A percentile compares a stretch with the other conserved stretches of the same genome.
These are phyloP conservation scores for Lateolabrax maculatus DNA, from an alignment of 2,797 vertebrate genomes.

Conservation along the genomic window DNA sequence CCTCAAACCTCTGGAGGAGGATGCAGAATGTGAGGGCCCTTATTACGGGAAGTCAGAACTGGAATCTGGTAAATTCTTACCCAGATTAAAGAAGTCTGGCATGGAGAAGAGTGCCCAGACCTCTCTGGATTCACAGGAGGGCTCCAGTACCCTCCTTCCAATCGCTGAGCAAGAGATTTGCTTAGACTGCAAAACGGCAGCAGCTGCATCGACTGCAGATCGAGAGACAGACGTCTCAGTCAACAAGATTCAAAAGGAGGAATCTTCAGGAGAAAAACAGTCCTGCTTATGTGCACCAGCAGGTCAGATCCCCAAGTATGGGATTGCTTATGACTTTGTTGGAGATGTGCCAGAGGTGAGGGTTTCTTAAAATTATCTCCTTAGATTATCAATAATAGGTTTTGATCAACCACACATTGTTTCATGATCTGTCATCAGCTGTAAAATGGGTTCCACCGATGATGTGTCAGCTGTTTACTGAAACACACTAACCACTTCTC, in stretches of 20 bases:
- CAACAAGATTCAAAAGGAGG: constrained; percentile 87
- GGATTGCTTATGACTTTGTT: constrained; percentile 88
- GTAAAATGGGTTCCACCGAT: constrained; percentile 10
- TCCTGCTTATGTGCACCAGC: constrained; percentile 87
- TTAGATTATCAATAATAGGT: not conserved
- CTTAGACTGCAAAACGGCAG: constrained; percentile 90
- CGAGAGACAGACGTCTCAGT: constrained; percentile 83
- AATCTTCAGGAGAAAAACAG: constrained; percentile 86
- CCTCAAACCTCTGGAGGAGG: constrained; percentile 98
- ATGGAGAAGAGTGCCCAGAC: constrained; percentile 99
- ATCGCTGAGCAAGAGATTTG: constrained; percentile 89
- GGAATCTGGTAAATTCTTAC: constrained; percentile 98
- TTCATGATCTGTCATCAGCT: constrained; percentile 1
- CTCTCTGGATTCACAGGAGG: constrained; percentile 98
- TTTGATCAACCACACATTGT: not conserved
- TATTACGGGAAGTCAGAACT: constrained; percentile 99
- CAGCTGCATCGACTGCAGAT: constrained; percentile 81
- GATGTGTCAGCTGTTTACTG: not conserved
- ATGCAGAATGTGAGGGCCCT: constrained; percentile 97
- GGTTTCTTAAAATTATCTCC: not conserved
- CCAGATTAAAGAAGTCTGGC: constrained; percentile 97
- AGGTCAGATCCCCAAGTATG: constrained; percentile 87
- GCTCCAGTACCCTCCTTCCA: constrained; percentile 87
- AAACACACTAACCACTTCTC: constrained; percentile 57
- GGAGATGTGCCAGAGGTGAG: constrained; percentile 92